Evolutionary conservation across 1,140 invertebrate species (phyloP), one percentile per base, ranked within the genome.

Genomic region (Limonius californicus): DNA sequence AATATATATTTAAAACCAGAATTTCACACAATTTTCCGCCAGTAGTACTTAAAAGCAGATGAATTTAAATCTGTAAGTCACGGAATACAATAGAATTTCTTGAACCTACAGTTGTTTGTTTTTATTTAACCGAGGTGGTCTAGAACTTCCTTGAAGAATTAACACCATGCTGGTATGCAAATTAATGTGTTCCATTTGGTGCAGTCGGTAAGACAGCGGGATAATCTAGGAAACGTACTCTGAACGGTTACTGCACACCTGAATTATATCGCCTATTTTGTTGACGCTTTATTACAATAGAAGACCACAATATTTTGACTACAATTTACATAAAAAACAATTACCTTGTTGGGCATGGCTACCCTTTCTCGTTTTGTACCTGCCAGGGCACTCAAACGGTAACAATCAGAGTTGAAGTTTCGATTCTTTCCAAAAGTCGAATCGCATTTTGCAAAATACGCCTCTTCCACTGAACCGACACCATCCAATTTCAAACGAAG

Each of bases 401-500:
- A n/a, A n/a, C n/a, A n/a, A n/a, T n/a, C n/a, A n/a, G n/a, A n/a
- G n/a, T n/a, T n/a, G n/a, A n/a, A n/a, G n/a, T n/a, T n/a, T n/a
- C n/a, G n/a, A n/a, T n/a, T n/a, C n/a, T n/a, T n/a, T n/a, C n/a
- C n/a, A n/a, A n/a, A n/a, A n/a, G n/a, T n/a, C n/a, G n/a, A n/a
- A n/a, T n/a, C n/a, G n/a, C n/a, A n/a, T n/a, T n/a, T n/a, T n/a
- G n/a, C n/a, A n/a, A n/a, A n/a, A n/a, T n/a, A n/a, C 23, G 23
- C 3, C 23, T 27, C 23, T 27, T 39, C 35, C 35, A 2, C 2
- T 9, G n/a, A 39, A 39, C 45, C 45, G 19, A 50, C 45, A 50
- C 45, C 45, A 50, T 50, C 45, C 45, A 50, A 50, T 50, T 21
- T 50, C 3, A 50, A 50, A 50, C 45, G 45, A 50, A 50, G 45